Conservation (phyloP, 2,888 invertebrate species). For the Monoplex corrugatus region DNA sequence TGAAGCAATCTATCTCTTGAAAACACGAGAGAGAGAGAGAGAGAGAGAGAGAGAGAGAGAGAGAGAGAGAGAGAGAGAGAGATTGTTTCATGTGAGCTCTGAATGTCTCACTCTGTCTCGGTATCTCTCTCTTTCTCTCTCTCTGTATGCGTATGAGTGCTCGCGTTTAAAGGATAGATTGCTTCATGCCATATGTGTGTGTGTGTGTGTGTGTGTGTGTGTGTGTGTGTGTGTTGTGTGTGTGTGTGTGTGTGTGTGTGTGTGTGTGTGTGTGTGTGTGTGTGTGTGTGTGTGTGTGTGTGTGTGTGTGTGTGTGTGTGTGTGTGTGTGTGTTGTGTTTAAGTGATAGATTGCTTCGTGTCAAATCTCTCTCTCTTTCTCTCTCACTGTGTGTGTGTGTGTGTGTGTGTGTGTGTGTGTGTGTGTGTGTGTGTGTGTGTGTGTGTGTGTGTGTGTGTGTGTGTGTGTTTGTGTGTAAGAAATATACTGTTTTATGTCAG, state of each 20-base stretch:
- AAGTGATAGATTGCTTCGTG: neutral
- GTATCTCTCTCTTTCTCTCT: neutral
- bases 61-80: too few relatives aligned
- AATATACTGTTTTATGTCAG: neutral
- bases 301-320: neutral
- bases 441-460: neutral
- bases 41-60: too few relatives aligned
- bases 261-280: neutral
- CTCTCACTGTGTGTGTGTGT: neutral
- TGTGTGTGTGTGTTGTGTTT: neutral
- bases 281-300: constrained; percentile 4
- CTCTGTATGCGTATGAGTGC: too few relatives aligned
- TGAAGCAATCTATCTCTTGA: too few relatives aligned
- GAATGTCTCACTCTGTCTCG: neutral
- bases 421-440: constrained; percentile 20
- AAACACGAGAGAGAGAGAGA: too few relatives aligned
- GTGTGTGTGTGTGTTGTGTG: constrained; percentile 16
- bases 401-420: neutral
- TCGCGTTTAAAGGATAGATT: too few relatives aligned
- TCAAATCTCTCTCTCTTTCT: neutral
- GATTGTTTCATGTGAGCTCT: neutral
- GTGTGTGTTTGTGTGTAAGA: neutral
- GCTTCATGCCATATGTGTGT: neutral
- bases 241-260: neutral
- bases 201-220: neutral